Evolutionary conservation across 92 coral and sea anemone genomes (phyloP).

Genomic region (Porites lobata): DNA sequence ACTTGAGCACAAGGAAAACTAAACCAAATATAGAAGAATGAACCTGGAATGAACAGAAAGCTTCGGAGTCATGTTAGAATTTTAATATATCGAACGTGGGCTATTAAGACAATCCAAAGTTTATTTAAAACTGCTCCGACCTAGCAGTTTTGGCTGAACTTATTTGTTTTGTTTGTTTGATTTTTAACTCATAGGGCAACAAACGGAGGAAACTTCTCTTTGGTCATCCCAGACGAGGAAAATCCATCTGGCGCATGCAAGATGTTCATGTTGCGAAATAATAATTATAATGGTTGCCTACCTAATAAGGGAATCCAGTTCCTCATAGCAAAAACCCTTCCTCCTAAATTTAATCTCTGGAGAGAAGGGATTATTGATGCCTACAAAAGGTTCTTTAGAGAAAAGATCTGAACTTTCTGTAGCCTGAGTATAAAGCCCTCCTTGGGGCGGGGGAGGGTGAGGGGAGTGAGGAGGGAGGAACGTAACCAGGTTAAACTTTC

Average conservation of each 20-base stretch:
- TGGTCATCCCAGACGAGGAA: background rate
- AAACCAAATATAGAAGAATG: too few species aligned
- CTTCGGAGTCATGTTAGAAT: too few species aligned
- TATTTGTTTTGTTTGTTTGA: background rate
- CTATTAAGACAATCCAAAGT: too few species aligned
- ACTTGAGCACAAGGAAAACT: too few species aligned
- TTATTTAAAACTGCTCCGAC: background rate
- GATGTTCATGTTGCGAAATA: background rate
- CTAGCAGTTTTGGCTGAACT: too few species aligned
- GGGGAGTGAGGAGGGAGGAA: too few species aligned
- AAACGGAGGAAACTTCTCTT: slow-evolving; percentile 5
- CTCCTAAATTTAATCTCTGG: background rate
- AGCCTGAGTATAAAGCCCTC: too few species aligned
- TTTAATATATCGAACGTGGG: too few species aligned
- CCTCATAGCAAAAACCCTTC: background rate
- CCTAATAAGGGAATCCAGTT: background rate
- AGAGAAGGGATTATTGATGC: slow-evolving; percentile 3
- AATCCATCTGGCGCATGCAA: background rate
- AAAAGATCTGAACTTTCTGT: too few species aligned
- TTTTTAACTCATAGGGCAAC: slow-evolving; percentile 1
- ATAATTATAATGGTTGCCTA: background rate
- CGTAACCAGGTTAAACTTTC: too few species aligned
- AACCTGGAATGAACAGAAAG: too few species aligned
- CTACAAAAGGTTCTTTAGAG: background rate
- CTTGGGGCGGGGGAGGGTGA: too few species aligned